Evolutionary conservation across 2,888 invertebrate genomes (phyloP), one percentile per base, ranked within the genome.

Genomic region (Dioctria rufipes): DNA sequence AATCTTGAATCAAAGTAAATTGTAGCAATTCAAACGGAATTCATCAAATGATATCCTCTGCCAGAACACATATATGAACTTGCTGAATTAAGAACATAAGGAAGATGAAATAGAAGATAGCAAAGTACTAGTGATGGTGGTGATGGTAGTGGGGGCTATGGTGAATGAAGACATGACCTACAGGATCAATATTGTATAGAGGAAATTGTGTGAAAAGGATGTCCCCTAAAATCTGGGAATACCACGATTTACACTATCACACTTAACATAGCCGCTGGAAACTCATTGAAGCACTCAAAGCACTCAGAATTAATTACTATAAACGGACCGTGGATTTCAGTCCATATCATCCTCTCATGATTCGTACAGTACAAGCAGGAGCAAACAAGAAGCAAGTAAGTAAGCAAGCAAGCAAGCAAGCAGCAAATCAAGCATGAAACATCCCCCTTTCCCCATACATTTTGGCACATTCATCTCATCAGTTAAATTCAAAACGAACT

Each of bases 21-120:
- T 80, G 69, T 63, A 69, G 80, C 80, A 80, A 80, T 80, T 80
- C 80, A 80, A 80, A 71, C 69, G 60, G 80, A 80, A 80, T 80
- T 80, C 80, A 80, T 71, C 80, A 80, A 58, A 40, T 37, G 80
- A 80, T 80, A 65, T 67, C 80, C 60, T 58, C 39, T 63, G 9
- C 25, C 4, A 13, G 6, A 46, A 39, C 46, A 61, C 67, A 61
- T 49, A 43, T 51, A 42, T 60, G 69, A 69, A 69, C 49, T 39
- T 25, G 25, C 60, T 80, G 61, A 46, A 69, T 65, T 80, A 65
- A 13, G 43, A 60, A 4, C 49, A 60, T 9, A 11, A n/a, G 61
- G 40, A n/a, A n/a, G 42, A 40, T 58, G 37, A 25, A 25, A 25
- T 25, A 2, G 25, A 25, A 25, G 25, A 25, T 25, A 25, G 25